Evolutionary conservation across 1,140 invertebrate genomes (phyloP).

Genomic region (Zaprionus lachaisei): DNA sequence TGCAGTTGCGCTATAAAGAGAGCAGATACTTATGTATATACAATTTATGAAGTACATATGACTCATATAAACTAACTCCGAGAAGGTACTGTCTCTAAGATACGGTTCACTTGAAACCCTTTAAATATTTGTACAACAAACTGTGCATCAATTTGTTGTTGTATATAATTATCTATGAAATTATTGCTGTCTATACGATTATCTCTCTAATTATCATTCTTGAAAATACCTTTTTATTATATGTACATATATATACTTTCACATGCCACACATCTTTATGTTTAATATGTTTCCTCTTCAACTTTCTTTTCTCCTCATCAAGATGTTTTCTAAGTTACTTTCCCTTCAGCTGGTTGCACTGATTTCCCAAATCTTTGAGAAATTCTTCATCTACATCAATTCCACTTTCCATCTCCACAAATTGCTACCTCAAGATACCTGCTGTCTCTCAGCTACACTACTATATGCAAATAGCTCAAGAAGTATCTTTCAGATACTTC

Average conservation of each 20-base stretch:
- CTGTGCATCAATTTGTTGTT: too few relatives aligned
- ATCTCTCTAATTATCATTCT: too few relatives aligned
- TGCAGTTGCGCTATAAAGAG: not conserved
- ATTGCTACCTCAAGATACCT: not conserved
- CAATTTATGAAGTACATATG: not conserved
- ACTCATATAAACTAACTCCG: not conserved
- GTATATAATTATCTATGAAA: too few relatives aligned
- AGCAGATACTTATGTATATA: not conserved
- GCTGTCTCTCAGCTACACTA: not conserved
- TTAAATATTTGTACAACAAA: not conserved
- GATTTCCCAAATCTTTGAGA: not conserved
- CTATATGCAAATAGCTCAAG: not conserved
- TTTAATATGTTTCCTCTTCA: not conserved
- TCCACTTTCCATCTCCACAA: not conserved
- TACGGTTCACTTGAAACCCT: not conserved
- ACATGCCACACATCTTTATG: too few relatives aligned
- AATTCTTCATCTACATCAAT: not conserved
- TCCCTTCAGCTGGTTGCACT: not conserved
- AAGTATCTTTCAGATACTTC: not conserved
- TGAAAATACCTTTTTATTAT: too few relatives aligned
- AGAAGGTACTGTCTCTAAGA: too few relatives aligned
- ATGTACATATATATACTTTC: too few relatives aligned
- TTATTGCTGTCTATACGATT: too few relatives aligned
- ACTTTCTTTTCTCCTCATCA: not conserved
- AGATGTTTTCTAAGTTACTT: not conserved